Conservation (phyloP, 2,888 invertebrate species). For the Thecocarcelia acutangulata region DNA sequence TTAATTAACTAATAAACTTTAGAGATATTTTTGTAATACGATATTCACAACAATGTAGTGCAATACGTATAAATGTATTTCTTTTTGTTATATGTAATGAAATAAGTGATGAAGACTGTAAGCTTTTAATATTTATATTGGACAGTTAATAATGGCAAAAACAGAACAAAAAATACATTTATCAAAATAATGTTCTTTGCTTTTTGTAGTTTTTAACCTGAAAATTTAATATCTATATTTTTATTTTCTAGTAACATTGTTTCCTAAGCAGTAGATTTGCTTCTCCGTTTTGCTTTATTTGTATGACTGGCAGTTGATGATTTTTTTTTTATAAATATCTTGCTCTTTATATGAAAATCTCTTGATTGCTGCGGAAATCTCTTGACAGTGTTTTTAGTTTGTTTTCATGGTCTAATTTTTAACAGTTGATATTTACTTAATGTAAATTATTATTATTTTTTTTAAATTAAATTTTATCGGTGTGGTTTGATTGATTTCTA, state of each 20-base stretch:
- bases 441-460: too few species aligned
- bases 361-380: constrained; percentile 17
- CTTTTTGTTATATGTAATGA: constrained; percentile 34
- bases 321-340: background rate
- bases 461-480: constrained; percentile 31
- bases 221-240: constrained; percentile 34
- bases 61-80: constrained; percentile 21
- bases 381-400: constrained; percentile 2
- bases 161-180: constrained; percentile 22
- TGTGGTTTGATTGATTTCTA: constrained; percentile 18
- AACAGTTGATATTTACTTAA: too few species aligned
- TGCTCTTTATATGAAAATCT: constrained; percentile 45
- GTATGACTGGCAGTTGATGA: constrained; percentile 6
- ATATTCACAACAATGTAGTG: constrained; percentile 60
- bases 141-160: constrained; percentile 30
- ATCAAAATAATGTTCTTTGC: constrained; percentile 33
- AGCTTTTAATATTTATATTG: constrained; percentile 45
- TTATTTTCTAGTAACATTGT: constrained; percentile 37
- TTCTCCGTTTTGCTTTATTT: constrained; percentile 5
- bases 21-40: constrained; percentile 23
- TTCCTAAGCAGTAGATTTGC: background rate
- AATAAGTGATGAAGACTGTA: constrained; percentile 39
- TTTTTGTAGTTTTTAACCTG: constrained; percentile 24
- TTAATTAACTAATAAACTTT: constrained; percentile 11
- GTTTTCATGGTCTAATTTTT: constrained; percentile 8